A percentile compares a stretch with the other conserved stretches of the same genome.
These are phyloP conservation scores for Melikaiella ostensackeni DNA, from an alignment of 2,888 invertebrate species.

Conservation along the genomic window DNA sequence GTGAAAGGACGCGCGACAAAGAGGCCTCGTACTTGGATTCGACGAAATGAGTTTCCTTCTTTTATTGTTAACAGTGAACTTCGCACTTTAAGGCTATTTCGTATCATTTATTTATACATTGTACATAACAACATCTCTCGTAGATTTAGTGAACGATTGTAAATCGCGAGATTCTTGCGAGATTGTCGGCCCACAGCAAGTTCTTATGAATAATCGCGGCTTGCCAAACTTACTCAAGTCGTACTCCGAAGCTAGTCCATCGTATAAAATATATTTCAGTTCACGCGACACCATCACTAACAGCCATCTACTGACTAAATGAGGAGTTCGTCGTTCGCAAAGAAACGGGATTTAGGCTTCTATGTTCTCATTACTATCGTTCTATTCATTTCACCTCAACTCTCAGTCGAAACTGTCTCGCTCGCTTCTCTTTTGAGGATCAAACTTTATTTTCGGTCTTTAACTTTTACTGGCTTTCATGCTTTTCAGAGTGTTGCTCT, in stretches of 20 bases:
- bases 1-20: neutral
- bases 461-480: neutral
- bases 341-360: constrained; percentile 29
- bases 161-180: constrained; percentile 35
- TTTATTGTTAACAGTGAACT: constrained; percentile 7
- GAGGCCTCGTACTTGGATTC: neutral
- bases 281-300: constrained; percentile 61
- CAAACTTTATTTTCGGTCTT: neutral
- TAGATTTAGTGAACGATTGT: constrained; percentile 5
- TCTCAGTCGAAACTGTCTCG: constrained; percentile 36
- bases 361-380: constrained; percentile 36
- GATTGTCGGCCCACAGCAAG: constrained; percentile 62
- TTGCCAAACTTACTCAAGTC: constrained; percentile 62
- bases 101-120: constrained; percentile 29
- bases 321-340: constrained; percentile 36
- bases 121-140: neutral
- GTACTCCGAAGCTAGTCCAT: constrained; percentile 69
- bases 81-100: neutral
- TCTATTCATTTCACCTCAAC: constrained; percentile 5
- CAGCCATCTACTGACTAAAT: constrained; percentile 47
- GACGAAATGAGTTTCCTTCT: neutral
- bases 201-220: constrained; percentile 58
- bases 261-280: constrained; percentile 65
- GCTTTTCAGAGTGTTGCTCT: neutral
- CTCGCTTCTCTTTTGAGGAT: constrained; percentile 22